These are phyloP conservation scores for Antheraea pernyi DNA, from an alignment of 1,140 invertebrate genomes.

Conservation along the genomic window DNA sequence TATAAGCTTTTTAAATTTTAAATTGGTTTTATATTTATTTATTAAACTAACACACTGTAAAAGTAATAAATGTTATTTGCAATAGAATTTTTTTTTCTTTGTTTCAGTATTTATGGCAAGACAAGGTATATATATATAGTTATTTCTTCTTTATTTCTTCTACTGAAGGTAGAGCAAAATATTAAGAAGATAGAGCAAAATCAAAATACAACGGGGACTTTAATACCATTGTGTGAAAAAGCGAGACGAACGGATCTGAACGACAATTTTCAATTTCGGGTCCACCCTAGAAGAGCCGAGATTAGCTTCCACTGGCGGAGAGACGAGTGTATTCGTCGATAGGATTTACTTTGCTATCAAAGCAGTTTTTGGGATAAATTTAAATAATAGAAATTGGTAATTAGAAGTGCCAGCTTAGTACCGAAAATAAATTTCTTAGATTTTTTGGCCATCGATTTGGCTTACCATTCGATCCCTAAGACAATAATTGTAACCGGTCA, in stretches of 20 bases:
- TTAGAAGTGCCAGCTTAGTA: neutral
- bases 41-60: too few species aligned
- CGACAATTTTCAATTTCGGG: slow-evolving; percentile 64
- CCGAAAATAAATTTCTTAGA: too few species aligned
- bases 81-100: too few species aligned
- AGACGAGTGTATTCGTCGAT: neutral
- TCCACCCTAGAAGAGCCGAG: neutral
- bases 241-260: slow-evolving; percentile 21
- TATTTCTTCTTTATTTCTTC: too few species aligned
- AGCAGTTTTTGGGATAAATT: neutral
- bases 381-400: neutral
- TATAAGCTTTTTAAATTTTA: too few species aligned
- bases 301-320: neutral
- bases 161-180: neutral
- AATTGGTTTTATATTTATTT: too few species aligned
- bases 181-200: neutral
- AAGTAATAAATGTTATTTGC: too few species aligned
- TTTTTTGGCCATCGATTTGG: too few species aligned
- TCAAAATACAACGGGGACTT: neutral
- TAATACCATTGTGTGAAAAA: slow-evolving; percentile 26
- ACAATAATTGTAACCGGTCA: too few species aligned
- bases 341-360: neutral
- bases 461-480: too few species aligned
- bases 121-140: too few species aligned
- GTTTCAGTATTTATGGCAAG: too few species aligned